Conservation (phyloP, 2,888 invertebrate genomes). For the Caenorhabditis drosophilae region DNA sequence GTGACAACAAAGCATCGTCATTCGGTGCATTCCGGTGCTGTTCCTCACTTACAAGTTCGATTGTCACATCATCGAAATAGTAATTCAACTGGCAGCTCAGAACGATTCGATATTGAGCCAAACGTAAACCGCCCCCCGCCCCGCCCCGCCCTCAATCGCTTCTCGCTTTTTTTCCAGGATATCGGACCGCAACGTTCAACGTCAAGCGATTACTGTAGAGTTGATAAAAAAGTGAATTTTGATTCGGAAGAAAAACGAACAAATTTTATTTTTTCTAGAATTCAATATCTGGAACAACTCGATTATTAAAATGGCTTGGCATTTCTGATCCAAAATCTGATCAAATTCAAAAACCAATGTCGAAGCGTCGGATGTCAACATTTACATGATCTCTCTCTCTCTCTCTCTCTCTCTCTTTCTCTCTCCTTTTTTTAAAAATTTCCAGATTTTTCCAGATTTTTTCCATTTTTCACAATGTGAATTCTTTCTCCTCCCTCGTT, state of each 20-base stretch:
- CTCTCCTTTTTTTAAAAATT: neutral
- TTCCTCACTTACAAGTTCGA: constrained; percentile 34
- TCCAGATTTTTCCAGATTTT: neutral
- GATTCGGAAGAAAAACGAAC: neutral
- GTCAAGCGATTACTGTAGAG: constrained; percentile 43
- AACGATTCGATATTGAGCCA: constrained; percentile 23
- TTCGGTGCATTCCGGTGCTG: constrained; percentile 32
- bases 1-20: constrained; percentile 37
- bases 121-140: too few relatives aligned
- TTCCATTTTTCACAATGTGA: too few relatives aligned
- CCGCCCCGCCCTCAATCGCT: too few relatives aligned
- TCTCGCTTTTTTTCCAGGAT: too few relatives aligned
- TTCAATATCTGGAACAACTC: constrained; percentile 32
- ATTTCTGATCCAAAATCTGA: constrained; percentile 41
- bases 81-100: constrained; percentile 18
- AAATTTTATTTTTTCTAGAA: constrained; percentile 5
- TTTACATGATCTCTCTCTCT: constrained; percentile 21
- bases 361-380: constrained; percentile 54
- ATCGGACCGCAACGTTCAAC: constrained; percentile 46
- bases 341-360: constrained; percentile 27
- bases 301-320: constrained; percentile 54
- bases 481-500: too few relatives aligned
- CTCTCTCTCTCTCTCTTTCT: neutral
- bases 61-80: constrained; percentile 26
- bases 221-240: constrained; percentile 27